Evolutionary conservation across 2,888 invertebrate genomes (phyloP), one percentile per base, ranked within the genome.

Genomic region (Plebejus anna): DNA sequence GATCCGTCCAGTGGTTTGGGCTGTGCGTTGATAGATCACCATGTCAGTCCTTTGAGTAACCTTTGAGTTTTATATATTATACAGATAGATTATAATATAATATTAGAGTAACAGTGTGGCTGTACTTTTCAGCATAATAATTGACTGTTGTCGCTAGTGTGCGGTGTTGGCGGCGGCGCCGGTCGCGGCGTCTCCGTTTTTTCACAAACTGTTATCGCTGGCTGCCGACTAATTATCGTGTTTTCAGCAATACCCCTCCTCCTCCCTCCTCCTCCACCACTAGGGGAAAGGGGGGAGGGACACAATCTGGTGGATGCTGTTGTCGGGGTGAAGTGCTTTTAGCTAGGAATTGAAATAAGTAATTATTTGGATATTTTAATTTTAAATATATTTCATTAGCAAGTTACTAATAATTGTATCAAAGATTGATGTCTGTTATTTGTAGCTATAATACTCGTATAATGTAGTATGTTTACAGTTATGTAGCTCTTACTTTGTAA

Each of bases 221-320:
- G 66, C 32, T 32, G 32, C 66, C 32, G 32, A 66, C 66, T 66
- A 66, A 66, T 66, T 66, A 66, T 66, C 66, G 32, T 66, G 66
- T 66, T 66, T 66, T 61, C 28, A 61, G 66, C 11, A 2, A 7
- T 7, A 1, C 32, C 32, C 5, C 6, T 1, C 7, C 28, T 1
- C 6, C 32, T 2, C 0, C 22, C 28, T 3, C 11, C 66, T 28
- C 11, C 66, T 61, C 28, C 61, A 13, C 11, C 13, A 59, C 0
- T n/a, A n/a, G 1, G 28, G 28, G 4, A 4, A 32, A 2, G 11
- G 13, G 16, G 61, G 32, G 66, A 22, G 61, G 28, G 32, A 66
- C 66, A 66, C 32, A 66, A 66, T 32, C 66, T 66, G 66, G 13
- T 13, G 4, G 16, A 13, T 66, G 28, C 28, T 61, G 66, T 61